Percentiles rank a stretch among this genome's conserved stretches.
Evolutionary conservation across 2,888 invertebrate species (phyloP).

Genomic region (Phalera bucephala): DNA sequence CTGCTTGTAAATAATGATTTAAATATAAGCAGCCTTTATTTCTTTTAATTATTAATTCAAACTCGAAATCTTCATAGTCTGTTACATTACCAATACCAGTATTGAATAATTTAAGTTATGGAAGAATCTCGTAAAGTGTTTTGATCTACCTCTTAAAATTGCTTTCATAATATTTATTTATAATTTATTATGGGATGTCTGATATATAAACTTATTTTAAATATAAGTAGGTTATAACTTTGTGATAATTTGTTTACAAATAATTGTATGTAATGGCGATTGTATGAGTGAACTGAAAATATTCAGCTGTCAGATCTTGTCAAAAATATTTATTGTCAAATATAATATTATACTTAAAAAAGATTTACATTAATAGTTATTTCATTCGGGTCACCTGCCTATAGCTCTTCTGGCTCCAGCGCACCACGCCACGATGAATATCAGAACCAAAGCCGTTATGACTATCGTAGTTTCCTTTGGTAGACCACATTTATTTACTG

Average conservation of each 20-base stretch:
- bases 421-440: slow-evolving; percentile 34
- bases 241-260: slow-evolving; percentile 67
- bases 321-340: slow-evolving; percentile 80
- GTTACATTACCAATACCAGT: slow-evolving; percentile 72
- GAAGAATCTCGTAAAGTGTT: slow-evolving; percentile 73
- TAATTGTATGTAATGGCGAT: slow-evolving; percentile 33
- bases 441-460: slow-evolving; percentile 47
- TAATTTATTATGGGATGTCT: slow-evolving; percentile 66
- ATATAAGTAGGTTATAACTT: slow-evolving; percentile 48
- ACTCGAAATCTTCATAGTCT: slow-evolving; percentile 19
- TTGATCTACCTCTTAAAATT: slow-evolving; percentile 79
- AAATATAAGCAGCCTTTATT: slow-evolving; percentile 11
- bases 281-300: slow-evolving; percentile 25
- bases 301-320: slow-evolving; percentile 59
- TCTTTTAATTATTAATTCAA: slow-evolving; percentile 18
- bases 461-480: slow-evolving; percentile 60
- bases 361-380: slow-evolving; percentile 40
- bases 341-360: slow-evolving; percentile 70
- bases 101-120: slow-evolving; percentile 68
- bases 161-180: slow-evolving; percentile 63
- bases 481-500: slow-evolving; percentile 59
- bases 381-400: slow-evolving; percentile 36
- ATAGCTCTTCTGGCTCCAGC: slow-evolving; percentile 31
- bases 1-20: slow-evolving; percentile 12
- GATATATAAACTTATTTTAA: slow-evolving; percentile 53